Percentiles rank a stretch among this genome's conserved stretches.
These are phyloP conservation scores for Champsocephalus gunnari DNA, from an alignment of 2,797 vertebrate species.

Conservation along the genomic window DNA sequence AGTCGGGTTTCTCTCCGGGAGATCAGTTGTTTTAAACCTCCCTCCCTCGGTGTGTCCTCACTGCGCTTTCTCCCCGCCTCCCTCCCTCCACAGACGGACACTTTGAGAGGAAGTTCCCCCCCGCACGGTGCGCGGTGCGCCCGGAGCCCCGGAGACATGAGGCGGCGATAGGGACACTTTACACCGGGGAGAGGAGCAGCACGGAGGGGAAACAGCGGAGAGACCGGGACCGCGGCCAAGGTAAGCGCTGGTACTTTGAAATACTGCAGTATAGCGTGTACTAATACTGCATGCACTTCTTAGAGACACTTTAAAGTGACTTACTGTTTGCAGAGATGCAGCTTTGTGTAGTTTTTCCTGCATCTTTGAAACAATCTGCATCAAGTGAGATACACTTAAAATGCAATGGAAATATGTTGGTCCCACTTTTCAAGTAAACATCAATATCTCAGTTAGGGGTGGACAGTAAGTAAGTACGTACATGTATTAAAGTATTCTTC, in stretches of 20 bases:
- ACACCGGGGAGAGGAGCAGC: neutral
- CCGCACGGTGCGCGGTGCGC: conserved; percentile 19
- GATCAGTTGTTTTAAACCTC: conserved; percentile 49
- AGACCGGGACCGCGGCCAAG: conserved; percentile 41
- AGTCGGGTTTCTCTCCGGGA: conserved; percentile 53
- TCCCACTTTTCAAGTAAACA: too few species aligned
- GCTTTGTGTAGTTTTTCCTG: neutral
- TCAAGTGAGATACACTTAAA: too few species aligned
- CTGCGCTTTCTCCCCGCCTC: neutral
- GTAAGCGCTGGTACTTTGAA: conserved; percentile 34
- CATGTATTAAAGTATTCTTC: too few species aligned
- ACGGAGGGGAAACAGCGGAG: neutral
- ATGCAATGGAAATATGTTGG: too few species aligned
- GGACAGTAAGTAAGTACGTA: too few species aligned
- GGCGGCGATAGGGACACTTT: conserved; percentile 29
- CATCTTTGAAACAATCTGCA: too few species aligned
- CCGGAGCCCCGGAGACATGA: conserved; percentile 40
- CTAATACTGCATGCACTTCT: neutral
- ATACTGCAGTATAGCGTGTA: neutral
- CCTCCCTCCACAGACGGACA: conserved; percentile 22
- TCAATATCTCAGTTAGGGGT: too few species aligned
- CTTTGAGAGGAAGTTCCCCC: conserved; percentile 51
- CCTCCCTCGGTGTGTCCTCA: neutral
- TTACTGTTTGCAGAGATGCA: neutral
- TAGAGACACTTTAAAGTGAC: neutral